Conservation (phyloP, 2,113 vertebrate species). For the Brachirus orientalis region DNA sequence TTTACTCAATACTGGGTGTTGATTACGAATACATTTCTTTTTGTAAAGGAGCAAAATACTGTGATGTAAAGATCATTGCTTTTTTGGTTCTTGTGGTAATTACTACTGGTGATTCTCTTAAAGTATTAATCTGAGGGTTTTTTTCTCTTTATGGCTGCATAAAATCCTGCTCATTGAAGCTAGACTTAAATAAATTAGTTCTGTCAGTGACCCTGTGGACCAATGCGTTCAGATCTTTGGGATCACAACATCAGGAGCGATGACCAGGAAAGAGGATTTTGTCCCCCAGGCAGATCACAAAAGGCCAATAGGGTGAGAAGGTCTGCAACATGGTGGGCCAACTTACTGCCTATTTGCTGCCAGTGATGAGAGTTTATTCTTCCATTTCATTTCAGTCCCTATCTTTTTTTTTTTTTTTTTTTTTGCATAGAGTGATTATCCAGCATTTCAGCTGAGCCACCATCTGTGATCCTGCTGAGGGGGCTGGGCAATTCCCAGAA, state of each 20-base stretch:
- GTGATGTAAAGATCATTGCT: constrained; percentile 5
- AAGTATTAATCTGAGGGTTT: constrained; percentile 25
- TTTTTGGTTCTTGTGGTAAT: constrained; percentile 36
- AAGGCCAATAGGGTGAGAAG: constrained; percentile 26
- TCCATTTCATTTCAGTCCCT: constrained; percentile 41
- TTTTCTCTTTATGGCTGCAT: constrained; percentile 22
- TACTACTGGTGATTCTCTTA: constrained; percentile 15
- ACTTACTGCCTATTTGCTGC: constrained; percentile 25
- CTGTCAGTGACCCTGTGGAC: constrained; percentile 30
- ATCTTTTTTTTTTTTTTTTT: constrained; percentile 24
- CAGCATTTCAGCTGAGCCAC: constrained; percentile 58
- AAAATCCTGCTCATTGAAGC: constrained; percentile 39
- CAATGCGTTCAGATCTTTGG: constrained; percentile 29
- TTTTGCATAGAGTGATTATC: constrained; percentile 63
- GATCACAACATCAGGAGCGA: constrained; percentile 36
- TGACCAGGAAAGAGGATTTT: constrained; percentile 65
- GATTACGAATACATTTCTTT: no score
- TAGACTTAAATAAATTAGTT: constrained; percentile 47
- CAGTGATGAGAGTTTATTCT: constrained; percentile 36
- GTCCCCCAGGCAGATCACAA: constrained; percentile 25
- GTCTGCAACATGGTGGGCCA: constrained; percentile 26
- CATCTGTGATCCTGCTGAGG: constrained; percentile 69
- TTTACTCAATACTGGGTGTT: not conserved
- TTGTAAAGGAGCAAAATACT: not conserved
- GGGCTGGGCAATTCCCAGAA: constrained; percentile 56